phyloP scores from a whole-genome alignment of 2,888 invertebrate genomes.

The Cephus pulcher region DNA sequence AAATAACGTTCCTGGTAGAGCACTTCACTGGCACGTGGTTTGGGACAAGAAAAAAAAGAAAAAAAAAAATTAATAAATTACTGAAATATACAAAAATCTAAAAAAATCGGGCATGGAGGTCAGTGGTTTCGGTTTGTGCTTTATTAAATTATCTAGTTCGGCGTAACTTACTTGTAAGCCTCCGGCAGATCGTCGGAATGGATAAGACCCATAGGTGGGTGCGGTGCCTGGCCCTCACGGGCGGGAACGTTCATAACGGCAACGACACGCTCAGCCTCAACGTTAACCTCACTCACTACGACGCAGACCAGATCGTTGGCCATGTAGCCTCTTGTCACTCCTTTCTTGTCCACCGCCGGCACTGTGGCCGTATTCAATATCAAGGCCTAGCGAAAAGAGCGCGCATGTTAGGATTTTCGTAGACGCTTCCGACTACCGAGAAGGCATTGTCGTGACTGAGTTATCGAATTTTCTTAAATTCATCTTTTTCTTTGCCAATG shows the following conservation, averaged over 20 bases:
- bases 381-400: conserved; percentile 50
- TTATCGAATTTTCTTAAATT: background rate
- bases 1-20: too few species aligned
- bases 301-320: conserved; percentile 89
- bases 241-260: conserved; percentile 87
- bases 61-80: too few species aligned
- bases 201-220: conserved; percentile 84
- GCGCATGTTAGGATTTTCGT: background rate
- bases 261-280: conserved; percentile 88
- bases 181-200: conserved; percentile 84
- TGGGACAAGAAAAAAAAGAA: too few species aligned
- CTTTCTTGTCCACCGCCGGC: conserved; percentile 84
- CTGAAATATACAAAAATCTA: too few species aligned
- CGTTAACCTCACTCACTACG: conserved; percentile 87
- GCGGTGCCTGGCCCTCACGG: conserved; percentile 77
- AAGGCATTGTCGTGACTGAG: background rate
- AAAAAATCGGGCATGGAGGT: too few species aligned
- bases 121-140: too few species aligned
- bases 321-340: conserved; percentile 81
- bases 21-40: too few species aligned
- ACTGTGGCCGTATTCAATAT: conserved; percentile 71
- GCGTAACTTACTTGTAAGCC: conserved; percentile 81
- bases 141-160: too few species aligned
- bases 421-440: background rate
- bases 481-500: too few species aligned